Base-by-base conservation (phyloP, 2,113 vertebrate genomes). In the Megaleporinus macrocephalus region DNA sequence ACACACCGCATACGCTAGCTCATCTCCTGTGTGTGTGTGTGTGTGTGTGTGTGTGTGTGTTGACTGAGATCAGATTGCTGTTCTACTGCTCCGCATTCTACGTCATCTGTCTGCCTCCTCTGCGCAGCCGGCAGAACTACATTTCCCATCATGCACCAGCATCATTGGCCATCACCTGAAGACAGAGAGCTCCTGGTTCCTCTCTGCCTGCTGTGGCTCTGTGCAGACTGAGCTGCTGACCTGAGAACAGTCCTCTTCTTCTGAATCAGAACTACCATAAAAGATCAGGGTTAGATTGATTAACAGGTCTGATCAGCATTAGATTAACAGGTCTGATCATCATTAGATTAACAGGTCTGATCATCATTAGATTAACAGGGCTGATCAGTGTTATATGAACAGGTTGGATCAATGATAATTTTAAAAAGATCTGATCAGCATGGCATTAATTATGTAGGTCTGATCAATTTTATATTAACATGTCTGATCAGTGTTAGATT, bases 111-210 rank as follows among this genome's bases (percentile, higher is more conserved):
- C 66, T 80, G 55, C 47, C 49, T 80, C 24, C 10, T 69, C 51
- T 53, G 36, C 55, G 68, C 44, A 70, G 55, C 22, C 83, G 55
- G 65, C 55, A 63, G 49, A 59, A 81, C 74, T 70, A 68, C 79
- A 78, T 78, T 61, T 57, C 51, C 44, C 57, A 65, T 66, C 69
- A 69, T 78, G 71, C 53, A 83, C 69, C 69, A 68, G 69, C 75
- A 78, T 63, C 10, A 65, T 22, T 29, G 78, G 53, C 66, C 36
- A 16, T 84, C 76, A 74, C 30, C 51, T 69, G 22, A 79, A 15
- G 51, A 12, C 78, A 61, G 36, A 47, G 53, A 75, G 59, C 3
- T 10, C 59, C 62, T 49, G 16, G 72, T n/a, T 80, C 41, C 29
- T 77, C 29, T 80, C 41, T 72, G 44, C 33, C 55, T 73, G 57